Percentiles rank a stretch among this genome's conserved stretches.
Conservation (phyloP, 2,113 vertebrate species). For the Syngnathoides biaculeatus region DNA sequence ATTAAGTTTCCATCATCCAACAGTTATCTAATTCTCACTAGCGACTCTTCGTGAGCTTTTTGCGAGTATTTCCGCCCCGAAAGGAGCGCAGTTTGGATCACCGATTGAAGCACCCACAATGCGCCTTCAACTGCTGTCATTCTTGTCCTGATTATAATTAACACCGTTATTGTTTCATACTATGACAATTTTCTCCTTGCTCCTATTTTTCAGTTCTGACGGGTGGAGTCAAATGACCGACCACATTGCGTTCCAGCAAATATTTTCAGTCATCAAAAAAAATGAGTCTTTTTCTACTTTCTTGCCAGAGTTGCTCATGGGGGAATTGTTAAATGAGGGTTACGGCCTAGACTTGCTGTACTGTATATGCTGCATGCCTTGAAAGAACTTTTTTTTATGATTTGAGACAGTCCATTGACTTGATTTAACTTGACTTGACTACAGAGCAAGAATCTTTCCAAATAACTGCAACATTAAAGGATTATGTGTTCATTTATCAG, state of each 20-base stretch:
- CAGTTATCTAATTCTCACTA: background rate
- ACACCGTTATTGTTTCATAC: background rate
- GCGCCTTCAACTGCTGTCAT: background rate
- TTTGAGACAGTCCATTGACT: slow-evolving; percentile 1
- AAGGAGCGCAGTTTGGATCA: background rate
- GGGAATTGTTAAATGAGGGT: background rate
- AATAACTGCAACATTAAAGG: slow-evolving; percentile 3
- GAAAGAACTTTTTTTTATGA: background rate
- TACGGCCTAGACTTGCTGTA: slow-evolving; percentile 2
- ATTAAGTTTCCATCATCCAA: background rate
- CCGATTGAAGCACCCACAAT: background rate
- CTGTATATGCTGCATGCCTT: background rate
- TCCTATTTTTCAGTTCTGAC: background rate
- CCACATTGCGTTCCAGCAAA: background rate
- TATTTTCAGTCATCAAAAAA: background rate
- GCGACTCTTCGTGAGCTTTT: background rate
- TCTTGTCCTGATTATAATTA: background rate
- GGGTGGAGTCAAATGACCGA: background rate
- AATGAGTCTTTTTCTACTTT: background rate
- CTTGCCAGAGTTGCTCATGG: background rate
- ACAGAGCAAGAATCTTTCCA: background rate
- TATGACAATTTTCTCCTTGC: background rate
- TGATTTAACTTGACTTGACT: slow-evolving; percentile 2
- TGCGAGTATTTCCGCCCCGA: background rate
- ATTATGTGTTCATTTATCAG: background rate